Percentiles rank a stretch among this genome's conserved stretches.
phyloP scores from a whole-genome alignment of 1,140 invertebrate genomes.

The Euglossa dilemma region DNA sequence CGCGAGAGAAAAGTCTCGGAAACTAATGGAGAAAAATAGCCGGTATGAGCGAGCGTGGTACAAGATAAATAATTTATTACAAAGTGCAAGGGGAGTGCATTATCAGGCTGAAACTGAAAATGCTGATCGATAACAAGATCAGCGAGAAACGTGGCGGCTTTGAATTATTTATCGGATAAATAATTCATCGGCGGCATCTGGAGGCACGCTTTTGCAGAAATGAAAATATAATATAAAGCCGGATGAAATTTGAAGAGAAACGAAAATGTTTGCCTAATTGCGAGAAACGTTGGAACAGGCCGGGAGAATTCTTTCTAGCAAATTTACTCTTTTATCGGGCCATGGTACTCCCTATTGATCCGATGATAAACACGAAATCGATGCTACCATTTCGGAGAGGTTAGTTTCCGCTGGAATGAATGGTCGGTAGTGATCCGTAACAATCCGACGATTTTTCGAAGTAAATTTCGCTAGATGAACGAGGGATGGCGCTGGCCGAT shows the following conservation, averaged over 20 bases:
- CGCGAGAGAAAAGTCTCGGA: too few species aligned
- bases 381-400: neutral
- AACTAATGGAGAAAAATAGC: neutral
- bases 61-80: constrained; percentile 4
- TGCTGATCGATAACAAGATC: constrained; percentile 4
- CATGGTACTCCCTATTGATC: neutral
- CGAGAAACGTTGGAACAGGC: too few species aligned
- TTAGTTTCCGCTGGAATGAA: neutral
- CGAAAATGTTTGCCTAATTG: too few species aligned
- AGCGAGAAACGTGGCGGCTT: neutral
- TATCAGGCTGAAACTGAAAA: neutral
- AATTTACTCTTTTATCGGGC: too few species aligned
- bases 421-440: neutral
- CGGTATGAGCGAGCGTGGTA: neutral
- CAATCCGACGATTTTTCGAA: neutral
- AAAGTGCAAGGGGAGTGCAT: neutral
- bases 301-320: too few species aligned
- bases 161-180: constrained; percentile 26
- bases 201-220: neutral
- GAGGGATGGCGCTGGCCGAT: neutral
- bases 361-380: neutral
- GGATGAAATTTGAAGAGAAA: neutral
- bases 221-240: neutral
- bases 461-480: neutral
- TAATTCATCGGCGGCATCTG: constrained; percentile 3